Base-by-base conservation (phyloP, 2,113 vertebrate genomes). In the Bothrops jararaca region DNA sequence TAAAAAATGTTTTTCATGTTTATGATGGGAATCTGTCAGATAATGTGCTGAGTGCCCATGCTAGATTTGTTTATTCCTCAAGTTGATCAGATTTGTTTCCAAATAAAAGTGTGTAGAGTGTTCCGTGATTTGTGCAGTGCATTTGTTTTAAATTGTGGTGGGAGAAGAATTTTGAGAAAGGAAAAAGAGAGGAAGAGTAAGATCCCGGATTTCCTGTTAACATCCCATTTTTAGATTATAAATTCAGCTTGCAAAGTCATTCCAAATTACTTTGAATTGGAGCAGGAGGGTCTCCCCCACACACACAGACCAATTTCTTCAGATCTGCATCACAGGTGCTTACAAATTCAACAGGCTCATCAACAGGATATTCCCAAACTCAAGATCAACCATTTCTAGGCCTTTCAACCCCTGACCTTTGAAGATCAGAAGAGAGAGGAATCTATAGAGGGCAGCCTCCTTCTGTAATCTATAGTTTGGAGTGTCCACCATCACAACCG, bases 341-440 rank as follows among this genome's bases (percentile, higher is more conserved):
- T 97, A 96, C 96, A 98, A 98, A 98, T 98, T 97, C 98, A 98
- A 98, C 98, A 98, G 98, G 96, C 95, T 97, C 97, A 98, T 98
- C 98, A 98, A 97, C 98, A 98, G 97, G 98, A 98, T 98, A 98
- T 98, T 98, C 94, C 93, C 97, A 97, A 97, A 98, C 97, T 97
- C 97, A 80, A 39, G 74, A 80, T 22, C 74, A 97, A 96, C 91
- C 97, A 97, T 98, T 98, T 98, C 97, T 98, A 98, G 98, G 97
- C 97, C 98, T 96, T 97, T 97, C 97, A 98, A 98, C 98, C 98
- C 97, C 64, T 98, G 98, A 99, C 98, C 98, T 96, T 69, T 97
- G 97, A 98, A 98, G 98, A 98, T 98, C 98, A 98, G 98, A 98
- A 98, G 98, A 98, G 98, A 97, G 97, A 97, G 95, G 97, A 1